phyloP scores from a whole-genome alignment of 2,888 invertebrate species.

The Idaea dimidiata region DNA sequence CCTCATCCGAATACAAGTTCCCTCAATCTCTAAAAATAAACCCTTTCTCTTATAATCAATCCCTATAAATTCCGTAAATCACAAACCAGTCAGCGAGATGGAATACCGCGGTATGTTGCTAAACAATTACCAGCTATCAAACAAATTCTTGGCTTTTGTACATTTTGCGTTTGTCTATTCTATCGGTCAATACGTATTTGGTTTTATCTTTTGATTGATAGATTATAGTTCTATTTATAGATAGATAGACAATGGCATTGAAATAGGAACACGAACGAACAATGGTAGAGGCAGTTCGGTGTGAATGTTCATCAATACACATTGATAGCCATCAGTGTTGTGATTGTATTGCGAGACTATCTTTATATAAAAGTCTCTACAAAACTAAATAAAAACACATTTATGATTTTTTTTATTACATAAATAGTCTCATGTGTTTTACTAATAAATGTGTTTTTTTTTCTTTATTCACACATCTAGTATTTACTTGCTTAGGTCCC shows the following conservation, averaged over 20 bases:
- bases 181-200: neutral
- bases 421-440: too few species aligned
- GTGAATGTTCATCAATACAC: neutral
- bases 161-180: neutral
- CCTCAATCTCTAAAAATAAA: too few species aligned
- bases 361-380: too few species aligned
- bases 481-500: too few species aligned
- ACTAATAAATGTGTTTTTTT: too few species aligned
- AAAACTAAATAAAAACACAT: too few species aligned
- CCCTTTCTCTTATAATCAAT: neutral
- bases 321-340: neutral
- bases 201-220: neutral
- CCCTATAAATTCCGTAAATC: neutral
- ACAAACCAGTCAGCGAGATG: neutral
- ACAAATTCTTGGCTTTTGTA: neutral
- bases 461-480: too few species aligned
- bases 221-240: neutral
- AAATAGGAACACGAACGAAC: neutral
- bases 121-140: neutral
- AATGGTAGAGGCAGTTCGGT: neutral
- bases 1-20: too few species aligned
- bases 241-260: neutral
- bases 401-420: too few species aligned
- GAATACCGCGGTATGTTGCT: neutral
- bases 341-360: neutral